Conservation (phyloP, 1,140 invertebrate genomes). For the Pectinophora gossypiella region DNA sequence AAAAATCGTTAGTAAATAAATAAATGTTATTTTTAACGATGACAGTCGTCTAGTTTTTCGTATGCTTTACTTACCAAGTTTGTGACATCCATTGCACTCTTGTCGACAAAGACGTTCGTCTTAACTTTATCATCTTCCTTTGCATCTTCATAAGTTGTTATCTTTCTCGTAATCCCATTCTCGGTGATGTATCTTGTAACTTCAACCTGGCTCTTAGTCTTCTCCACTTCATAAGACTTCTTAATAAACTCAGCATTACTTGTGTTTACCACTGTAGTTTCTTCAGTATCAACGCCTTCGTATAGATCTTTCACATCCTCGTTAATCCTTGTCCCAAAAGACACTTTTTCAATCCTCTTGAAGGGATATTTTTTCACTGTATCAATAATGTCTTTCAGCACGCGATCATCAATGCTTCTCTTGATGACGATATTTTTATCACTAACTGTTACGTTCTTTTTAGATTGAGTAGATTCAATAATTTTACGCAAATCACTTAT, state of each 20-base stretch:
- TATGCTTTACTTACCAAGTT: conserved; percentile 67
- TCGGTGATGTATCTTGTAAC: conserved; percentile 70
- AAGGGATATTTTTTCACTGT: conserved; percentile 69
- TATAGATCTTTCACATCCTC: conserved; percentile 70
- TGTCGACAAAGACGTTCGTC: conserved; percentile 71
- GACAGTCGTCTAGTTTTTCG: not conserved
- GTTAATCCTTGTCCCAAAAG: conserved; percentile 65
- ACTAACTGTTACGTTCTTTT: conserved; percentile 63
- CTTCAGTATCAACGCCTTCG: conserved; percentile 62
- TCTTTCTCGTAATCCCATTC: conserved; percentile 71
- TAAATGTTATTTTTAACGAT: too few relatives aligned
- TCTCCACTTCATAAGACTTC: conserved; percentile 68
- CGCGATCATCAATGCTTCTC: conserved; percentile 61
- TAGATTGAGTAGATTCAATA: conserved; percentile 54
- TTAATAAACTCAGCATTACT: conserved; percentile 61
- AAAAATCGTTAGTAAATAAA: too few relatives aligned
- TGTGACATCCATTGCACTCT: conserved; percentile 72
- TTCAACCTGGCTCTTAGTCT: conserved; percentile 70
- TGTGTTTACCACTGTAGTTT: conserved; percentile 51
- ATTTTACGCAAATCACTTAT: conserved; percentile 66
- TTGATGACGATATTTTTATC: conserved; percentile 67
- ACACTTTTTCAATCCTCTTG: conserved; percentile 64
- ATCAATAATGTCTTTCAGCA: conserved; percentile 67
- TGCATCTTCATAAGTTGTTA: conserved; percentile 71
- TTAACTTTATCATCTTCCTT: conserved; percentile 72